These are phyloP conservation scores for Branchinecta sandiegonensis DNA, from an alignment of 2,888 invertebrate genomes.

Conservation along the genomic window DNA sequence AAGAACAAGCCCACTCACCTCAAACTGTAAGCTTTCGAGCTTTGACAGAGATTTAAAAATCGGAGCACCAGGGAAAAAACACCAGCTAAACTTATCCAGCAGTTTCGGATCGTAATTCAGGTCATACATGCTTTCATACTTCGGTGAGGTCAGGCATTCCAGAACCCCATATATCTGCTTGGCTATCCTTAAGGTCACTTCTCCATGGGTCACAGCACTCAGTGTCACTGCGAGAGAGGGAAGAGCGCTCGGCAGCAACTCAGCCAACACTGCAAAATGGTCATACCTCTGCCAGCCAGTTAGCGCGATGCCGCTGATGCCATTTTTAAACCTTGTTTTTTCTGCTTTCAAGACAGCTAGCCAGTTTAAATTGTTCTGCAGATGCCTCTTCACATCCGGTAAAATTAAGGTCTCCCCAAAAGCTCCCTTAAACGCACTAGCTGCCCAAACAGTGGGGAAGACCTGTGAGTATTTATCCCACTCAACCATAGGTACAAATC, in stretches of 20 bases:
- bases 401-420: constrained; percentile 54
- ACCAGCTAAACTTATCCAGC: constrained; percentile 46
- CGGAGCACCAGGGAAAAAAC: constrained; percentile 48
- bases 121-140: constrained; percentile 28
- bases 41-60: constrained; percentile 35
- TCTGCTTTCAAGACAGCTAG: constrained; percentile 45
- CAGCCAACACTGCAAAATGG: constrained; percentile 53
- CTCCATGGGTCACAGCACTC: constrained; percentile 35
- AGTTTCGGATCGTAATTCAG: constrained; percentile 46
- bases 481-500: constrained; percentile 38
- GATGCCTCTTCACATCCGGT: constrained; percentile 49
- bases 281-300: constrained; percentile 52
- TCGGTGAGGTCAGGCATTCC: constrained; percentile 17
- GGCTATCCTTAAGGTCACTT: constrained; percentile 21
- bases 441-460: constrained; percentile 54
- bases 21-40: constrained; percentile 17
- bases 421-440: constrained; percentile 59
- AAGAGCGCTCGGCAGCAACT: constrained; percentile 48
- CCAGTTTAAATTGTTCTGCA: constrained; percentile 56
- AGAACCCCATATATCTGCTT: constrained; percentile 23
- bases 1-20: background rate
- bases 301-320: constrained; percentile 41
- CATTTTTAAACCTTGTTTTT: constrained; percentile 39
- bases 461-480: constrained; percentile 54
- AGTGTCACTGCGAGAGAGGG: constrained; percentile 49